These are phyloP conservation scores for Hipposideros armiger DNA, from an alignment of 2,113 vertebrate species.

Conservation along the genomic window DNA sequence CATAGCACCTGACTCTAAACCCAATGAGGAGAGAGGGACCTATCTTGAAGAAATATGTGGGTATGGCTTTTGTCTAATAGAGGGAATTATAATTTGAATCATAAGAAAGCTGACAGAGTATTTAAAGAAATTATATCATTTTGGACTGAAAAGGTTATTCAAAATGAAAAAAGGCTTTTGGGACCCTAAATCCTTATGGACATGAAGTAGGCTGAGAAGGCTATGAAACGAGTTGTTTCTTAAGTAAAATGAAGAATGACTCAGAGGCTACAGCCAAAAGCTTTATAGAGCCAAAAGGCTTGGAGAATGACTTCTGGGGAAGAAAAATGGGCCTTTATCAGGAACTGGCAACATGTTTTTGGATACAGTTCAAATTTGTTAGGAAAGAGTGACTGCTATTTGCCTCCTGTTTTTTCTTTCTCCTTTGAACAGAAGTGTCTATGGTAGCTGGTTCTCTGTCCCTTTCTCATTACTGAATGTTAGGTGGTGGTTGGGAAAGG, in stretches of 20 bases:
- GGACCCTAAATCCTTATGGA: background rate
- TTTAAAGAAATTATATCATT: background rate
- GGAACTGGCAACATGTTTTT: background rate
- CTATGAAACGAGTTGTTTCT: background rate
- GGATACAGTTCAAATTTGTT: background rate
- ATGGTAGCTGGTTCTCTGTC: background rate
- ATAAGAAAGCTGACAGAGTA: background rate
- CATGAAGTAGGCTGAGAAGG: background rate
- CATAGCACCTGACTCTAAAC: background rate
- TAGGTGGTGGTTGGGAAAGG: background rate
- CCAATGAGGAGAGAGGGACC: background rate
- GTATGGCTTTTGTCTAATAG: background rate
- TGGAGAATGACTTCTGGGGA: background rate
- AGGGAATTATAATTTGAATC: background rate
- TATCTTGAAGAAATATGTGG: background rate
- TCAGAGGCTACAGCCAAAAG: background rate
- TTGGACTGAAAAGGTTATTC: background rate
- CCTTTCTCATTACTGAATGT: background rate
- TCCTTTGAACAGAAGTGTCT: background rate
- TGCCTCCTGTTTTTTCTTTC: background rate
- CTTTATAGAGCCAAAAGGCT: background rate
- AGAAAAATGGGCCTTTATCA: background rate
- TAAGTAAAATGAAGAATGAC: background rate
- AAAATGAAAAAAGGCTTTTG: background rate
- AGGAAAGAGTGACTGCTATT: background rate